Evolutionary conservation across 2,888 invertebrate genomes (phyloP).

Genomic region (Elmis aenea): DNA sequence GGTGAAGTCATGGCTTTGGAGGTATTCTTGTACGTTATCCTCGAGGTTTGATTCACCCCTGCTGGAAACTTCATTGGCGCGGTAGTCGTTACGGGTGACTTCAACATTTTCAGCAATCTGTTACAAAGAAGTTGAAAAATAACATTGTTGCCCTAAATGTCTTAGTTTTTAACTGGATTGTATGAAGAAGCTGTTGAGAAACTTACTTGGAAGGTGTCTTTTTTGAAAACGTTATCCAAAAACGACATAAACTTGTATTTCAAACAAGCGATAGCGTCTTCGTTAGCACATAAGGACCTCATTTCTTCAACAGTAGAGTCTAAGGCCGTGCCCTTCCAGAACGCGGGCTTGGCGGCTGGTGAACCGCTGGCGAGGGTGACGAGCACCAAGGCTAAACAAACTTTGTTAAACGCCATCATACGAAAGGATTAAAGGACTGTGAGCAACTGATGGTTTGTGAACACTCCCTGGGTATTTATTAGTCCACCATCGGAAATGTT

Average conservation of each 20-base stretch:
- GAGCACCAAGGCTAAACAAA: constrained; percentile 44
- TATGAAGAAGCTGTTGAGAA: too few relatives aligned
- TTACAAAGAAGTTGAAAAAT: constrained; percentile 11
- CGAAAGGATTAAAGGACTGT: constrained; percentile 14
- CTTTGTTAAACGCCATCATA: constrained; percentile 29
- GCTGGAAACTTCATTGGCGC: constrained; percentile 58
- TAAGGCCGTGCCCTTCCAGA: constrained; percentile 68
- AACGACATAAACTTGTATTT: constrained; percentile 78
- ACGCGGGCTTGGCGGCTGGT: constrained; percentile 59
- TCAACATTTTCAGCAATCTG: constrained; percentile 72
- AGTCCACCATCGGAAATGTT: constrained; percentile 26
- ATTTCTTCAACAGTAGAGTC: constrained; percentile 72
- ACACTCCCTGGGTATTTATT: constrained; percentile 33
- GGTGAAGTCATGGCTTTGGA: constrained; percentile 73
- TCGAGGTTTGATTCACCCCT: constrained; percentile 57
- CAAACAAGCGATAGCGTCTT: constrained; percentile 73
- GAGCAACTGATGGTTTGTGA: constrained; percentile 24
- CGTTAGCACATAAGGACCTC: constrained; percentile 67
- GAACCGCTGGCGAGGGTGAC: constrained; percentile 51
- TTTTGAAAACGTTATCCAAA: constrained; percentile 71
- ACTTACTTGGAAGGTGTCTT: constrained; percentile 72
- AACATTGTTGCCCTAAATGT: background rate
- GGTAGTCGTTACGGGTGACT: constrained; percentile 66
- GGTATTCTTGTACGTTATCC: constrained; percentile 65
- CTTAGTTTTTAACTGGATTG: too few relatives aligned